These are phyloP conservation scores for Macheiramphus alcinus DNA, from an alignment of 2,113 vertebrate species.

Conservation along the genomic window DNA sequence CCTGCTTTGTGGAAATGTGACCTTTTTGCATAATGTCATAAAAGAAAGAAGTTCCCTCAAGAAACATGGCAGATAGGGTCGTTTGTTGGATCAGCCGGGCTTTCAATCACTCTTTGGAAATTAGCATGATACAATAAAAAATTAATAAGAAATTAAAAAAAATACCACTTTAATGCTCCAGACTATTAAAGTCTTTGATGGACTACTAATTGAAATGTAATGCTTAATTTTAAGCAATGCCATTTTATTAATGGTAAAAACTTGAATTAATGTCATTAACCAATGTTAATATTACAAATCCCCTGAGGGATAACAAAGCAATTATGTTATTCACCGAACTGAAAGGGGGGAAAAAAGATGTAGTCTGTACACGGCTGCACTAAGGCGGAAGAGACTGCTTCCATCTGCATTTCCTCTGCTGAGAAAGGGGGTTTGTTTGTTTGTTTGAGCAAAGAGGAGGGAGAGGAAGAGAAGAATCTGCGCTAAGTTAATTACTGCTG, in stretches of 20 bases:
- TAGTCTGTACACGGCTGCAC: not conserved
- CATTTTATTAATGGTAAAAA: slow-evolving; percentile 71
- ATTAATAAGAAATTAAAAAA: slow-evolving; percentile 62
- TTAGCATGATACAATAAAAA: slow-evolving; percentile 63
- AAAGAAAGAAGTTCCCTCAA: slow-evolving; percentile 49
- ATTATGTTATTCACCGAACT: slow-evolving; percentile 58
- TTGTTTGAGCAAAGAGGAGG: slow-evolving; percentile 7
- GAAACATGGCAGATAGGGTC: slow-evolving; percentile 55
- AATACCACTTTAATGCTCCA: slow-evolving; percentile 41
- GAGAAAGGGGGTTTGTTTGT: slow-evolving; percentile 8
- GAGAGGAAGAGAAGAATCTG: slow-evolving; percentile 25
- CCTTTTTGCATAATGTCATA: slow-evolving; percentile 61
- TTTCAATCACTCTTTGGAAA: slow-evolving; percentile 60
- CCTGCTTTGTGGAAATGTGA: slow-evolving; percentile 66
- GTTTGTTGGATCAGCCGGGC: slow-evolving; percentile 11
- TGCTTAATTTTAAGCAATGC: slow-evolving; percentile 67
- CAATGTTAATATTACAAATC: slow-evolving; percentile 67
- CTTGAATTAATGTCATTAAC: slow-evolving; percentile 71
- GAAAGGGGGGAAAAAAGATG: not conserved
- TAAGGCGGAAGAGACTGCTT: not conserved
- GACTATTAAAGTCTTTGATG: slow-evolving; percentile 47
- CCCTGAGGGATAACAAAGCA: slow-evolving; percentile 62
- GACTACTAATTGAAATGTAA: slow-evolving; percentile 69
- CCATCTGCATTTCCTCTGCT: not conserved
- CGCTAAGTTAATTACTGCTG: slow-evolving; percentile 35